Percentiles rank a stretch among this genome's conserved stretches.
These are phyloP conservation scores for Sipha flava DNA, from an alignment of 1,140 invertebrate species.

Conservation along the genomic window DNA sequence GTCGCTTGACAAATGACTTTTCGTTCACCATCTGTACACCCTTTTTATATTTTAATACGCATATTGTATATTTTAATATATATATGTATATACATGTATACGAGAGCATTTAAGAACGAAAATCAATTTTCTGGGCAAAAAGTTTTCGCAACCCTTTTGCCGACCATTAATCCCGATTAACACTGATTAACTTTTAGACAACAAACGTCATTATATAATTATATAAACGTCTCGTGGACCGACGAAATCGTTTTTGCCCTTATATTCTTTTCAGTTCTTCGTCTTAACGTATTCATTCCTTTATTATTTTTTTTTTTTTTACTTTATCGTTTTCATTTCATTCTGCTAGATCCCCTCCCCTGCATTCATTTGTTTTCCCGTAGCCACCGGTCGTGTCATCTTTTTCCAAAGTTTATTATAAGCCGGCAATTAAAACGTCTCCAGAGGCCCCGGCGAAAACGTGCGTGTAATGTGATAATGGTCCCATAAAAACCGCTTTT, in stretches of 20 bases:
- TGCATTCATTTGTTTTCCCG: not conserved
- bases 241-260: not conserved
- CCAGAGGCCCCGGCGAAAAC: not conserved
- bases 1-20: constrained; percentile 29
- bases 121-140: constrained; percentile 30
- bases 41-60: constrained; percentile 18
- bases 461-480: constrained; percentile 31
- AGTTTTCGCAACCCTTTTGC: constrained; percentile 14
- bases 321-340: not conserved
- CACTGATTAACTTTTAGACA: constrained; percentile 30
- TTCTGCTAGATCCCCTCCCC: not conserved
- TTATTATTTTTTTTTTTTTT: not conserved
- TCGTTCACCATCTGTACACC: constrained; percentile 30
- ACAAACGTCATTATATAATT: constrained; percentile 29
- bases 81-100: not conserved
- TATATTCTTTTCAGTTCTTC: not conserved
- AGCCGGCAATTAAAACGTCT: constrained; percentile 30
- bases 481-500: constrained; percentile 19
- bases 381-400: not conserved
- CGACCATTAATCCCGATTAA: constrained; percentile 32
- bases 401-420: constrained; percentile 25
- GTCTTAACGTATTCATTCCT: not conserved
- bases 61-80: not conserved
- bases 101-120: constrained; percentile 21
- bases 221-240: constrained; percentile 8